Base-by-base conservation (phyloP, 1,140 invertebrate species). In the Drusus annulatus region DNA sequence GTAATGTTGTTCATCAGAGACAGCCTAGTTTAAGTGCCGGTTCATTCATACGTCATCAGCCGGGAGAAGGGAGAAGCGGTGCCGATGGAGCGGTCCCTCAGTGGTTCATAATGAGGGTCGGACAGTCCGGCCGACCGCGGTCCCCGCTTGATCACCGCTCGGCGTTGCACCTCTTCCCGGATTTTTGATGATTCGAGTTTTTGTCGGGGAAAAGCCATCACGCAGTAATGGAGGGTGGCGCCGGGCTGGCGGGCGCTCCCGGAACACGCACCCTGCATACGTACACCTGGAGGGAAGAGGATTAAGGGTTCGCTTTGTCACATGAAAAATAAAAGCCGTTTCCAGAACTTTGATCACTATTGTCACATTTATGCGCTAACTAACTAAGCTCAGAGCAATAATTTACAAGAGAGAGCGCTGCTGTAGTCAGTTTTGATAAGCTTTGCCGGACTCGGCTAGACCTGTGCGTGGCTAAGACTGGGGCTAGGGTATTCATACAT, bases 131-230 rank as follows among this genome's bases (percentile, higher is more conserved):
- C 76, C 21, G 54, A 16, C 17, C 31, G 16, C 8, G 76, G 50
- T n/a, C 25, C 73, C 54, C 36, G 13, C 77, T 79, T 79, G 76
- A 82, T 82, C 77, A 80, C 76, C 60, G 51, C 65, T 28, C n/a
- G 54, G 81, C 52, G 21, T 54, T 58, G 63, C 63, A 25, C 50
- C 73, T 76, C 81, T 65, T 78, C 75, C 65, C 65, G 2, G 15
- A 15, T 80, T 81, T 83, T 83, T 79, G 71, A 73, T 17, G 21
- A 65, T 81, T 79, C 73, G 65, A 65, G 31, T 73, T 79, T 77
- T 78, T 74, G 52, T 45, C 88, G 86, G 88, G 88, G 89, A 90
- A 89, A 81, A 87, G 88, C 87, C 87, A 89, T 90, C 89, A 89
- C 86, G 84, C 85, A 87, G 85, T 89, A 89, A 89, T 88, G 87